Conservation (phyloP, 2,888 invertebrate genomes). For the Gonocerus acuteangulatus region DNA sequence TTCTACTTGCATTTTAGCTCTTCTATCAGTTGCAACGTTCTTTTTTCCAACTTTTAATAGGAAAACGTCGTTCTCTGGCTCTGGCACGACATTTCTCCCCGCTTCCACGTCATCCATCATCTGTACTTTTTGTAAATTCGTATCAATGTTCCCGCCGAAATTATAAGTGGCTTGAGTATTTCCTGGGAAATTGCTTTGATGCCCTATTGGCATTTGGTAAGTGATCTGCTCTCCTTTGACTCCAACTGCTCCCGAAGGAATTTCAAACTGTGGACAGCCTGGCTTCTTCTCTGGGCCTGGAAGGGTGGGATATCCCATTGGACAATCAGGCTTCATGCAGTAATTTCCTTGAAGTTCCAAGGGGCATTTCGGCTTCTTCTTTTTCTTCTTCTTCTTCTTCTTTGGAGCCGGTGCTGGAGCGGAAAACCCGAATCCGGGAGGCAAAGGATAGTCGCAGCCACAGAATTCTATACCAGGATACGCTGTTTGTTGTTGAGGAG, state of each 20-base stretch:
- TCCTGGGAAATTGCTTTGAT: not conserved
- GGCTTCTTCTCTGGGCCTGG: constrained; percentile 1
- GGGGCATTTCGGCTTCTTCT: constrained; percentile 12
- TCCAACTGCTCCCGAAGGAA: not conserved
- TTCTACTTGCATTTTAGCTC: constrained; percentile 7
- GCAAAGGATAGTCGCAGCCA: constrained; percentile 35
- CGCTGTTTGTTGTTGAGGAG: not conserved
- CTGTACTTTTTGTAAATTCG: constrained; percentile 8
- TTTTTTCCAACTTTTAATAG: constrained; percentile 14
- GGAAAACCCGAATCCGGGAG: constrained; percentile 30
- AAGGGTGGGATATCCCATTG: not conserved
- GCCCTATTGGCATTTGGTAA: not conserved
- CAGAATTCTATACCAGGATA: constrained; percentile 31
- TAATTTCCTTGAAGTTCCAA: not conserved
- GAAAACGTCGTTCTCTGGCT: not conserved
- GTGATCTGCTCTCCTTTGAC: constrained; percentile 14
- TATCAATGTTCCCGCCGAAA: not conserved
- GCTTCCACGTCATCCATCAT: constrained; percentile 1
- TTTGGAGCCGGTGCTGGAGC: constrained; percentile 15
- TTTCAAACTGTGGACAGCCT: not conserved
- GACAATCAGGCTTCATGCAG: not conserved
- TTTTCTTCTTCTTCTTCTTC: constrained; percentile 24
- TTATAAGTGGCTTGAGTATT: not conserved
- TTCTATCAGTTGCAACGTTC: not conserved
- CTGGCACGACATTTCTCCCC: not conserved